Conservation (phyloP, 23 tunicate genomes). For the Phallusia fumigata region DNA sequence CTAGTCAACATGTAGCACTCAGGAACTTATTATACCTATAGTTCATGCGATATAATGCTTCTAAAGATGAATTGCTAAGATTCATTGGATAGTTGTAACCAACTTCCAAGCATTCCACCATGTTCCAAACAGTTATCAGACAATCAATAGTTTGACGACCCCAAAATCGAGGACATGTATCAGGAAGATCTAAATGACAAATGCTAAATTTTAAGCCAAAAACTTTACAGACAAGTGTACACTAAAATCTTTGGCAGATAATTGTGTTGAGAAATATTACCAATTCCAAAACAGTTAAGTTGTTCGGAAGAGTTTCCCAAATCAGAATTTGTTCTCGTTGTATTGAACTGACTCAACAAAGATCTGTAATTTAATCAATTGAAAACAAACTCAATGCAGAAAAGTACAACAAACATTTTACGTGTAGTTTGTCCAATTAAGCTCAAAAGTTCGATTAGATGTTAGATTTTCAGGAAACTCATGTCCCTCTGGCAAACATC, state of each 20-base stretch:
- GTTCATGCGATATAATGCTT: background rate
- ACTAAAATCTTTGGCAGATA: too few species aligned
- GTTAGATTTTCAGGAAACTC: background rate
- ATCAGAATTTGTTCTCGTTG: background rate
- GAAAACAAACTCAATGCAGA: too few species aligned
- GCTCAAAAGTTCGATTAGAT: too few species aligned
- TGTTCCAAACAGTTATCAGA: constrained; percentile 22
- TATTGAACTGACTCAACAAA: background rate
- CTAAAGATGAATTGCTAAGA: background rate
- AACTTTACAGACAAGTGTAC: too few species aligned
- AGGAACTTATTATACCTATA: background rate
- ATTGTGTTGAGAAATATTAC: too few species aligned
- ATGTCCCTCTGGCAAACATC: background rate
- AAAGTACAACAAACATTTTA: too few species aligned
- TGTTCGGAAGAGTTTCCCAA: background rate
- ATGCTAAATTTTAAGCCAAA: too few species aligned
- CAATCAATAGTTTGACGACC: constrained; percentile 35
- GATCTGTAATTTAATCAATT: background rate
- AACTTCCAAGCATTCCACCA: constrained; percentile 16
- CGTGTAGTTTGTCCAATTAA: too few species aligned
- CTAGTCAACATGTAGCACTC: too few species aligned
- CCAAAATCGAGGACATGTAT: background rate
- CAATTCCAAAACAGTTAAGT: constrained; percentile 11
- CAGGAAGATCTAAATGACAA: background rate
- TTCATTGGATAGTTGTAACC: constrained; percentile 24